Evolutionary conservation across 2,797 vertebrate genomes (phyloP).

Genomic region (Linurgus olivaceus): DNA sequence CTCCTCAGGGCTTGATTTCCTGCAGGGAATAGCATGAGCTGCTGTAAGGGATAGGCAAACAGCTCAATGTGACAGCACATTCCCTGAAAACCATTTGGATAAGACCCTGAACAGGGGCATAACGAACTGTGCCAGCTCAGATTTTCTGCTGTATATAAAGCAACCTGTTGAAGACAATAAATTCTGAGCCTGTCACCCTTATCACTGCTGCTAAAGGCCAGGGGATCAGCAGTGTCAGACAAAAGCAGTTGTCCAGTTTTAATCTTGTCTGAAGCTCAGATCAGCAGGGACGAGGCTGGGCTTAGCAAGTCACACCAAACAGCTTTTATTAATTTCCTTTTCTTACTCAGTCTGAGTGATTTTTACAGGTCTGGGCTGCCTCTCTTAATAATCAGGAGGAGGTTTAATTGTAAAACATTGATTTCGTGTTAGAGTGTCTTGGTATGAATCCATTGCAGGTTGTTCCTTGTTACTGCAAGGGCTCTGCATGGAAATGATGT

Average conservation of each 20-base stretch:
- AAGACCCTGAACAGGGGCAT: background rate
- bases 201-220: slow-evolving; percentile 42
- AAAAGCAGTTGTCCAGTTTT: slow-evolving; percentile 46
- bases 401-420: background rate
- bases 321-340: background rate
- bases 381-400: background rate
- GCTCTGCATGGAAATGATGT: background rate
- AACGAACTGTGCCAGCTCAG: slow-evolving; percentile 37
- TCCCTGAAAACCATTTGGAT: slow-evolving; percentile 62
- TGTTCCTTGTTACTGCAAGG: background rate
- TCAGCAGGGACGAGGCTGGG: background rate
- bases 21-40: slow-evolving; percentile 28
- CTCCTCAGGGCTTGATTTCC: slow-evolving; percentile 52
- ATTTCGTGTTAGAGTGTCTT: background rate
- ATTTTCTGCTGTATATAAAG: slow-evolving; percentile 66
- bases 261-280: slow-evolving; percentile 1
- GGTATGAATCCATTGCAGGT: background rate
- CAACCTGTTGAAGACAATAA: slow-evolving; percentile 58
- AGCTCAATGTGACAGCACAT: slow-evolving; percentile 48
- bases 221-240: slow-evolving; percentile 10
- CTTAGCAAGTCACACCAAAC: background rate
- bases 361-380: background rate
- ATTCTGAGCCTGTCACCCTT: slow-evolving; percentile 50
- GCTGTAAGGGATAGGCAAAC: slow-evolving; percentile 19
- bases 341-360: background rate